A percentile compares a stretch with the other conserved stretches of the same genome.
Evolutionary conservation across 2,797 vertebrate genomes (phyloP).

Genomic region (Aplochiton taeniatus): DNA sequence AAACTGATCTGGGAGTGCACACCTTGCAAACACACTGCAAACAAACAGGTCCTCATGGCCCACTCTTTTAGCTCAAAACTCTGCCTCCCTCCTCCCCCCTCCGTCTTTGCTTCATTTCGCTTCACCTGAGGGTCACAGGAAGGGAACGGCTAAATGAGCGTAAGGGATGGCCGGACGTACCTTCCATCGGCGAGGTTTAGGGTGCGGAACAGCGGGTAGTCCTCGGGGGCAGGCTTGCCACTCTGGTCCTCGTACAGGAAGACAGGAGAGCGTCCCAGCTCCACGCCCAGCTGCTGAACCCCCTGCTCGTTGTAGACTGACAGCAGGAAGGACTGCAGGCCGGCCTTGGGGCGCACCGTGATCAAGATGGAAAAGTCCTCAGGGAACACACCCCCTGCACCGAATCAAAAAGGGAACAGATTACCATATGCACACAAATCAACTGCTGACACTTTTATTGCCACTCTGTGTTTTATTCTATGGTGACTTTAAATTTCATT

Average conservation of each 20-base stretch:
- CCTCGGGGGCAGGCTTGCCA: conserved; percentile 90
- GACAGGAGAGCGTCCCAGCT: conserved; percentile 92
- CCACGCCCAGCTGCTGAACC: conserved; percentile 92
- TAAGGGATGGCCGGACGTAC: conserved; percentile 73
- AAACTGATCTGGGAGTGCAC: too few species aligned
- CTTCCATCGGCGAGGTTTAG: conserved; percentile 95
- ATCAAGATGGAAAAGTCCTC: conserved; percentile 97
- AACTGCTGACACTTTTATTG: too few species aligned
- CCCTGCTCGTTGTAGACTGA: conserved; percentile 91
- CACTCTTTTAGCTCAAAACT: neutral
- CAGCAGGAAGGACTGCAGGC: conserved; percentile 92
- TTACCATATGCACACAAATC: neutral
- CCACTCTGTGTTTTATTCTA: too few species aligned
- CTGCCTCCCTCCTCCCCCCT: neutral
- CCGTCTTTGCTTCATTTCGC: neutral
- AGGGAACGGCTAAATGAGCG: neutral
- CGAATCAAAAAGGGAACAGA: neutral
- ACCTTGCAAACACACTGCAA: too few species aligned
- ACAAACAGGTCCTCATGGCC: neutral
- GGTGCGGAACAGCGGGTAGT: conserved; percentile 90
- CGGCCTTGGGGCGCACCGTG: conserved; percentile 90
- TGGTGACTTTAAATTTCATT: too few species aligned
- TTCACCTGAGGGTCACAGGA: neutral
- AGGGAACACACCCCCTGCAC: conserved; percentile 86
- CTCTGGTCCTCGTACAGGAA: conserved; percentile 95